Conservation (phyloP, 2,888 invertebrate species). For the Busseola fusca region DNA sequence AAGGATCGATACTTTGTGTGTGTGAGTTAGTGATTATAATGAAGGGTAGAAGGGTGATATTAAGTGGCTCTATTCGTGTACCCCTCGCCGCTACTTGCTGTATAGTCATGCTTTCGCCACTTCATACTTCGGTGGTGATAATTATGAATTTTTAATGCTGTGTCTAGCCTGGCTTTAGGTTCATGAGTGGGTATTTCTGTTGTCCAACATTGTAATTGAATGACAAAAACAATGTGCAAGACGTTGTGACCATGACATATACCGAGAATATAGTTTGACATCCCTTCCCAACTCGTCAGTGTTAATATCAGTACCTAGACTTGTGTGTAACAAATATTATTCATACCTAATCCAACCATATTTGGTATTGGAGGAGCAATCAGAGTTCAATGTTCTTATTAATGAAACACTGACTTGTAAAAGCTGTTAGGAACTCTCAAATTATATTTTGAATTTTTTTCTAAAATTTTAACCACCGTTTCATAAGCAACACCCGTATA, state of each 20-base stretch:
- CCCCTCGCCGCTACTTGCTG: conserved; percentile 80
- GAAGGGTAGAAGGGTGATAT: conserved; percentile 88
- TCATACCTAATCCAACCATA: background rate
- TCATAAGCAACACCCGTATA: conserved; percentile 10
- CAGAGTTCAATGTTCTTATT: background rate
- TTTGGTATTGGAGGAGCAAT: background rate
- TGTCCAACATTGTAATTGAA: background rate
- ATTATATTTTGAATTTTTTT: background rate
- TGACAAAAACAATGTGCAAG: background rate
- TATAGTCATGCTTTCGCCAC: conserved; percentile 84
- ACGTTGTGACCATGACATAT: background rate
- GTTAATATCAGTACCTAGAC: no score
- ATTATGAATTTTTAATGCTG: conserved; percentile 68
- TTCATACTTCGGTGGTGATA: conserved; percentile 80
- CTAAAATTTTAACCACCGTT: conserved; percentile 17
- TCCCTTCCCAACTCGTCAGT: background rate
- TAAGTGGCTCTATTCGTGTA: conserved; percentile 87
- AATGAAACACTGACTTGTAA: background rate
- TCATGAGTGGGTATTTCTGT: background rate
- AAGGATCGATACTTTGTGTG: conserved; percentile 84
- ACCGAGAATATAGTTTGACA: background rate
- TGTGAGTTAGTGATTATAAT: conserved; percentile 87
- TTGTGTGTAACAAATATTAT: background rate
- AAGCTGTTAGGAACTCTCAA: background rate
- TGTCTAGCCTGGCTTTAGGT: background rate